A percentile compares a stretch with the other conserved stretches of the same genome.
Conservation (phyloP, 2,888 invertebrate genomes). For the Drosophila demipolita region DNA sequence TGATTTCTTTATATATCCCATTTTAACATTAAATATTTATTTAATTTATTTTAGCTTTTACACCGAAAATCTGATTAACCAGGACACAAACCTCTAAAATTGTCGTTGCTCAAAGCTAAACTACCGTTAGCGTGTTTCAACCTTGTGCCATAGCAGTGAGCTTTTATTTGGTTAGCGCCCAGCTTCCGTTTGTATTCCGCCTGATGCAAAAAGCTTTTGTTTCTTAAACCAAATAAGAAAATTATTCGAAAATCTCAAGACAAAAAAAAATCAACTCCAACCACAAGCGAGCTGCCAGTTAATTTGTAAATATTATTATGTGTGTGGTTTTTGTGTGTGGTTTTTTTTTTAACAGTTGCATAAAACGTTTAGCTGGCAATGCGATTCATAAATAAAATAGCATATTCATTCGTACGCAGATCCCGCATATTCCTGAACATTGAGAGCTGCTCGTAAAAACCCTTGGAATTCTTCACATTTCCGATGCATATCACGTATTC, state of each 20-base stretch:
- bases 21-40: not conserved
- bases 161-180: conserved; percentile 19
- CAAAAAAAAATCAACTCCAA: not conserved
- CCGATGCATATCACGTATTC: conserved; percentile 71
- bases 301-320: conserved; percentile 22
- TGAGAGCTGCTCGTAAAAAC: conserved; percentile 61
- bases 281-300: conserved; percentile 10
- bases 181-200: conserved; percentile 32
- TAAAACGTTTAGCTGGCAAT: conserved; percentile 68
- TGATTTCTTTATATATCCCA: not conserved
- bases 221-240: not conserved
- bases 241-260: conserved; percentile 2
- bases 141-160: conserved; percentile 28
- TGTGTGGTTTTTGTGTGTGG: conserved; percentile 3
- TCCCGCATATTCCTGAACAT: conserved; percentile 12
- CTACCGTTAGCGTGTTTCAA: conserved; percentile 16
- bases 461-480: conserved; percentile 56
- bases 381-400: conserved; percentile 56
- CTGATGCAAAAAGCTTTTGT: conserved; percentile 33
- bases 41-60: not conserved
- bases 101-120: conserved; percentile 27
- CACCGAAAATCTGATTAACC: conserved; percentile 8
- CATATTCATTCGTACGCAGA: conserved; percentile 52
- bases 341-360: conserved; percentile 42
- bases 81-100: conserved; percentile 32